These are phyloP conservation scores for Melieria picta DNA, from an alignment of 2,888 invertebrate genomes.

Conservation along the genomic window DNA sequence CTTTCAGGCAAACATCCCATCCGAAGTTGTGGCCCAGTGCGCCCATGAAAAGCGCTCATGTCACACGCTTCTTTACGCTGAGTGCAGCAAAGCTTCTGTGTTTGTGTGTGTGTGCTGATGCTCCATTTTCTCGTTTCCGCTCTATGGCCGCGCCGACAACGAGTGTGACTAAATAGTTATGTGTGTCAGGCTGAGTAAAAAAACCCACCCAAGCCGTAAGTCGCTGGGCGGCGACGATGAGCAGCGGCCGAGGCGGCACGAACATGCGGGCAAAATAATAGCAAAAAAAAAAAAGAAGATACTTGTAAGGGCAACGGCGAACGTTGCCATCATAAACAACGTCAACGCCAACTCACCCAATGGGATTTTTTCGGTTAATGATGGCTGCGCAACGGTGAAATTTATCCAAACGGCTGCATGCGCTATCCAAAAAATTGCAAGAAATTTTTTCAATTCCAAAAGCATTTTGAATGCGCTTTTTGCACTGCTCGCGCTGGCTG, in stretches of 20 bases:
- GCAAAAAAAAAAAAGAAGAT: background rate
- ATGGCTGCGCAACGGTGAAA: conserved; percentile 61
- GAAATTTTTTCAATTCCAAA: conserved; percentile 56
- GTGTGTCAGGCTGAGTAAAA: background rate
- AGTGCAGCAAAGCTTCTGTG: background rate
- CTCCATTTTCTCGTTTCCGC: too few relatives aligned
- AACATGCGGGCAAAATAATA: too few relatives aligned
- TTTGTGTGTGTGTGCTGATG: background rate
- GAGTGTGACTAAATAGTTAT: too few relatives aligned
- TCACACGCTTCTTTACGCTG: too few relatives aligned
- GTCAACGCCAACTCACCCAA: conserved; percentile 58
- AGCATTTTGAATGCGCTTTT: conserved; percentile 57
- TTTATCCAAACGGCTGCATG: conserved; percentile 55
- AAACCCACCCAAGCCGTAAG: background rate
- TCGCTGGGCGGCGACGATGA: background rate
- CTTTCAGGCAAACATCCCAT: too few relatives aligned
- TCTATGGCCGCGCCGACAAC: too few relatives aligned
- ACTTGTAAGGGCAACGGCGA: background rate
- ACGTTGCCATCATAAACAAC: background rate
- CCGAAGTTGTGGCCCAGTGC: too few relatives aligned
- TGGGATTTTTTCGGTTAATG: conserved; percentile 66
- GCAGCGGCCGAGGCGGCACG: too few relatives aligned
- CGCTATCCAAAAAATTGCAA: conserved; percentile 59
- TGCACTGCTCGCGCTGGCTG: conserved; percentile 28
- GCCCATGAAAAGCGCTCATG: too few relatives aligned